These are phyloP conservation scores for Thalassoma bifasciatum DNA, from an alignment of 2,113 vertebrate species.

Conservation along the genomic window DNA sequence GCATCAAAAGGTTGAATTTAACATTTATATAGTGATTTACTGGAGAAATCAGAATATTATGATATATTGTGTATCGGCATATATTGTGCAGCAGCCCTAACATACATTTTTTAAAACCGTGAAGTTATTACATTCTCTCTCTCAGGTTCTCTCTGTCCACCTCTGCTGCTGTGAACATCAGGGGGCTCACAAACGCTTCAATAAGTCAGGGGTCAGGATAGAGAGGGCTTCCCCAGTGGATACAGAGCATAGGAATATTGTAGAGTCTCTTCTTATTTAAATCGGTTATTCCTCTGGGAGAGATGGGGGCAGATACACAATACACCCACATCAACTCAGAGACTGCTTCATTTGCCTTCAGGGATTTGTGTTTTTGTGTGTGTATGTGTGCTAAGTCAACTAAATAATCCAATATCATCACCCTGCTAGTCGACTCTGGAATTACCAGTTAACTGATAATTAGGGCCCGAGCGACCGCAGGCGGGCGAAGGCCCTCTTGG, in stretches of 20 bases:
- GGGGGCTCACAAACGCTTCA: conserved; percentile 58
- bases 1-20: too few species aligned
- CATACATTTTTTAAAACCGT: too few species aligned
- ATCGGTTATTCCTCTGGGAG: conserved; percentile 32
- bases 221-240: conserved; percentile 41
- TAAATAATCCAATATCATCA: too few species aligned
- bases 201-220: conserved; percentile 65
- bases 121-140: not conserved
- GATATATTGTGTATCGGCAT: too few species aligned
- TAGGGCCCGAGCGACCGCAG: too few species aligned
- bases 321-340: conserved; percentile 6
- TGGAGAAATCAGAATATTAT: too few species aligned
- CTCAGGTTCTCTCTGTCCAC: not conserved
- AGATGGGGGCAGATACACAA: conserved; percentile 29
- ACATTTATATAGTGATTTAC: too few species aligned
- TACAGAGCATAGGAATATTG: conserved; percentile 17
- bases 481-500: too few species aligned
- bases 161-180: conserved; percentile 24
- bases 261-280: conserved; percentile 53
- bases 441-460: too few species aligned
- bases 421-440: too few species aligned
- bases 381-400: not conserved
- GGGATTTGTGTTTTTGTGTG: not conserved
- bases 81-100: too few species aligned
- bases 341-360: not conserved